A percentile compares a stretch with the other conserved stretches of the same genome.
Evolutionary conservation across 1,140 invertebrate species (phyloP).

Genomic region (Campoletis sonorensis): DNA sequence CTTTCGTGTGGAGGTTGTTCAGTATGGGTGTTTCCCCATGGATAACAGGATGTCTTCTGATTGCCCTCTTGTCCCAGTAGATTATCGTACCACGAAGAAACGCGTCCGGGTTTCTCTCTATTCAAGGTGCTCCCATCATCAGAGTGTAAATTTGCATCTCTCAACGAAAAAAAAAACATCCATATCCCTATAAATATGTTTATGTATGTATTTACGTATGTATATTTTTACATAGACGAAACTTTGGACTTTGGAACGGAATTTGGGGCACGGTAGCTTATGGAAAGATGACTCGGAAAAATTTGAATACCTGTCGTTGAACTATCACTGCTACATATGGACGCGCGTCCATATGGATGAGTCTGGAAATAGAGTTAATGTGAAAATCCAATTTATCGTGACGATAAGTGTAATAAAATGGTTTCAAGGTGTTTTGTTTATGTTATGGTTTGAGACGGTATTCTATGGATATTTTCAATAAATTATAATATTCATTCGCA

Average conservation of each 20-base stretch:
- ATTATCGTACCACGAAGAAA: constrained; percentile 53
- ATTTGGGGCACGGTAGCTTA: constrained; percentile 14
- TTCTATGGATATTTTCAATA: too few species aligned
- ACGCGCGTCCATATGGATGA: background rate
- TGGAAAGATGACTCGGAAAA: constrained; percentile 24
- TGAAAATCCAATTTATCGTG: too few species aligned
- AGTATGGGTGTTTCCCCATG: constrained; percentile 64
- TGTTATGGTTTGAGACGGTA: too few species aligned
- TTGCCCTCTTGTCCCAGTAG: constrained; percentile 65
- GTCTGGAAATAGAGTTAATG: background rate
- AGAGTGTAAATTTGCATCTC: constrained; percentile 27
- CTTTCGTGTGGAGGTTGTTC: constrained; percentile 47
- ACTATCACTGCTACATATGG: background rate
- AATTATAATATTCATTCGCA: too few species aligned
- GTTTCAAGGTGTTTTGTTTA: too few species aligned
- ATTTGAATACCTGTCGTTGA: constrained; percentile 31
- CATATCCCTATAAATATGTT: background rate
- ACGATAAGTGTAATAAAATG: too few species aligned
- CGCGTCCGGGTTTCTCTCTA: constrained; percentile 35
- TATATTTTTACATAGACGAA: constrained; percentile 12
- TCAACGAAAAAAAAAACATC: background rate
- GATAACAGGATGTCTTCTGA: constrained; percentile 68
- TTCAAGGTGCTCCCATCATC: background rate
- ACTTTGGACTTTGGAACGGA: constrained; percentile 15
- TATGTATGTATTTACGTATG: background rate